A percentile compares a stretch with the other conserved stretches of the same genome.
phyloP scores from a whole-genome alignment of 1,140 invertebrate genomes.

The Cardiocondyla obscurior region DNA sequence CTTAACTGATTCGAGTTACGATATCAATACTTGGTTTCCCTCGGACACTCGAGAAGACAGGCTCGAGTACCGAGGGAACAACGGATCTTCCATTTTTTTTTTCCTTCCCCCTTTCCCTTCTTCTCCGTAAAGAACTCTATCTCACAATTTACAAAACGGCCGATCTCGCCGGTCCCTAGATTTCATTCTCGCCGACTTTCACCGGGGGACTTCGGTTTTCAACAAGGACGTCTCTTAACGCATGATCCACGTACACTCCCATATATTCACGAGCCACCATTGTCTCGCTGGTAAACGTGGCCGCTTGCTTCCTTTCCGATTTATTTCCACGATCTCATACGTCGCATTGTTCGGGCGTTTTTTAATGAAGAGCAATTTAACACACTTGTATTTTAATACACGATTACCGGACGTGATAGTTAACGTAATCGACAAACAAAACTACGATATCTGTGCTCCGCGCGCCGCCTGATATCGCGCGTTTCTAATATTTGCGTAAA shows the following conservation, averaged over 20 bases:
- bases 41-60: not conserved
- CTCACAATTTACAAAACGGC: constrained; percentile 55
- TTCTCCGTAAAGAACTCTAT: constrained; percentile 7
- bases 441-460: not conserved
- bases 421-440: not conserved
- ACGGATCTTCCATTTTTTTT: not conserved
- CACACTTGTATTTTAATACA: not conserved
- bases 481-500: not conserved
- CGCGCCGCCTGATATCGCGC: not conserved
- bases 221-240: constrained; percentile 72
- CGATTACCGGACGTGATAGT: not conserved
- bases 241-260: constrained; percentile 15
- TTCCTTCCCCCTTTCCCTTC: not conserved
- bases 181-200: constrained; percentile 66
- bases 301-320: not conserved
- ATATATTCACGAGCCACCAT: constrained; percentile 16
- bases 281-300: constrained; percentile 17
- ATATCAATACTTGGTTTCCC: not conserved
- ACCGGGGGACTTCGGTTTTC: constrained; percentile 58
- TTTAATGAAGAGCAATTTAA: not conserved
- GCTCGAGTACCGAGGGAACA: constrained; percentile 32
- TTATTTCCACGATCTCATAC: not conserved
- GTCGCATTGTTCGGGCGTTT: constrained; percentile 12
- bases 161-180: constrained; percentile 54
- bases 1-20: constrained; percentile 6